These are phyloP conservation scores for Phocoena sinus DNA, from an alignment of 2,113 vertebrate species.

Conservation along the genomic window DNA sequence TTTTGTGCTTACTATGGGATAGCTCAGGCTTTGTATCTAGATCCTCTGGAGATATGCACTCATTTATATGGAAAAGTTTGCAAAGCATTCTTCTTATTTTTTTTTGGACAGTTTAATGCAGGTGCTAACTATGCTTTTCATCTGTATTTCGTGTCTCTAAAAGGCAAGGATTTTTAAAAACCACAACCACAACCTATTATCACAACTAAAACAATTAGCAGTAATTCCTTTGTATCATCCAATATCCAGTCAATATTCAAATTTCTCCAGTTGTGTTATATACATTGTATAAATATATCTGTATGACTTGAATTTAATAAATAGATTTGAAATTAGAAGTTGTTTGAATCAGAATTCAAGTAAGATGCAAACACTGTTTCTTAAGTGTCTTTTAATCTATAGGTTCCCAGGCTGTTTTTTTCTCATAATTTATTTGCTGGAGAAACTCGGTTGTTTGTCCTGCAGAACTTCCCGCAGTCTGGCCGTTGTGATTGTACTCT, in stretches of 20 bases:
- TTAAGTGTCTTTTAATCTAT: neutral
- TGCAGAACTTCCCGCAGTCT: neutral
- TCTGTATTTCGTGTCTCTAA: neutral
- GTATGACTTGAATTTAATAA: conserved; percentile 4
- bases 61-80: neutral
- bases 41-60: neutral
- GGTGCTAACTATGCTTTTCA: neutral
- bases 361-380: neutral
- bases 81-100: neutral
- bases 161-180: conserved; percentile 10
- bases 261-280: neutral
- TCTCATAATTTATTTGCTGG: neutral
- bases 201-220: neutral
- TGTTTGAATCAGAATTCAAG: neutral
- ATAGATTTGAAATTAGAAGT: neutral
- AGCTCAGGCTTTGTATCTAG: neutral
- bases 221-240: neutral
- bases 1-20: neutral
- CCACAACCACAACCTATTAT: neutral
- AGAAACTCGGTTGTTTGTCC: neutral
- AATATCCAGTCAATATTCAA: neutral
- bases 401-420: neutral
- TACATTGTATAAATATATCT: neutral
- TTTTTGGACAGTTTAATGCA: neutral
- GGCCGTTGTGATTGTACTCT: too few species aligned